These are phyloP conservation scores for Onthophagus sagittarius DNA, from an alignment of 2,888 invertebrate species.

Conservation along the genomic window DNA sequence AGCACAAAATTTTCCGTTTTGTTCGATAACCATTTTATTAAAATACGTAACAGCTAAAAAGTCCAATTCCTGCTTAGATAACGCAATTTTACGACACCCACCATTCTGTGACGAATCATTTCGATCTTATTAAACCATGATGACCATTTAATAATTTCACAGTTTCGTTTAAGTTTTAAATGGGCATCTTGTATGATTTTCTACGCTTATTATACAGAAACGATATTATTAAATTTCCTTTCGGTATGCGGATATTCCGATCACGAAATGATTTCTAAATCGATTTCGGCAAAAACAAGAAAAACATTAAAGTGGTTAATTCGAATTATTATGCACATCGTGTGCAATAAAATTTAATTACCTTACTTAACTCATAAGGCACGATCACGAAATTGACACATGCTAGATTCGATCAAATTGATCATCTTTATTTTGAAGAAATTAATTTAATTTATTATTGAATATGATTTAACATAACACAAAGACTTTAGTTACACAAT, in stretches of 20 bases:
- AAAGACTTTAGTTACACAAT: background rate
- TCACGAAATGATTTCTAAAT: background rate
- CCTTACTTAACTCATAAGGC: background rate
- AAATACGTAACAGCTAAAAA: too few species aligned
- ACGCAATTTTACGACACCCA: too few species aligned
- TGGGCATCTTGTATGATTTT: too few species aligned
- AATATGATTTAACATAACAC: background rate
- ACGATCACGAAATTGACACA: background rate
- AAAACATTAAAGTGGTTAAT: background rate
- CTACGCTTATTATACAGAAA: too few species aligned
- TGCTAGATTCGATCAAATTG: background rate
- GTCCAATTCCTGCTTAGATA: too few species aligned
- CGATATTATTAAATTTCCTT: background rate
- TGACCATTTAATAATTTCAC: too few species aligned
- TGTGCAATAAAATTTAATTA: background rate
- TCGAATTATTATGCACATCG: background rate
- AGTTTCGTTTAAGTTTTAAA: too few species aligned
- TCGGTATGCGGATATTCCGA: background rate
- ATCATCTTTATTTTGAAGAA: too few species aligned
- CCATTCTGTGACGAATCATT: too few species aligned
- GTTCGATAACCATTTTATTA: too few species aligned
- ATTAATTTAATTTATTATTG: background rate
- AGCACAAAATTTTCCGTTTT: too few species aligned
- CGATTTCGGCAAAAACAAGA: background rate
- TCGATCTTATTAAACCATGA: too few species aligned